Conservation (phyloP, 2,113 vertebrate species). For the Chascanopsetta lugubris region DNA sequence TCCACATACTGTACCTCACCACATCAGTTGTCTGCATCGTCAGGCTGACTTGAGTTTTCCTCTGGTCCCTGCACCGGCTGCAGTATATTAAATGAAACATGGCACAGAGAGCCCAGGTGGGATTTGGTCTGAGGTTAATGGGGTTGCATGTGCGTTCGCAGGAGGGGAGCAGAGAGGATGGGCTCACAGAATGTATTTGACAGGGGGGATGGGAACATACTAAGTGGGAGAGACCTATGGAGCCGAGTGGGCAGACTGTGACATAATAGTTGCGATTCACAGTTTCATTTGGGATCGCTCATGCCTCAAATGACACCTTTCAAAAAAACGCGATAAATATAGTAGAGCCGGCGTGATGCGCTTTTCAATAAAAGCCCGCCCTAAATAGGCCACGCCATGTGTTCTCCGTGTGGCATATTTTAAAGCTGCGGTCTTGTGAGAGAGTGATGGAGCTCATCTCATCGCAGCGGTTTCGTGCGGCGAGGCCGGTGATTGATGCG, state of each 20-base stretch:
- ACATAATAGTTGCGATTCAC: background rate
- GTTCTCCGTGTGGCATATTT: slow-evolving; percentile 25
- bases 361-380: slow-evolving; percentile 18
- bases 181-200: background rate
- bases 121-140: slow-evolving; percentile 23
- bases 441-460: slow-evolving; percentile 30
- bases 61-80: background rate
- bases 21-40: background rate
- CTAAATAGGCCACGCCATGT: background rate
- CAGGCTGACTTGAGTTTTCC: background rate
- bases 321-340: background rate
- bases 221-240: background rate
- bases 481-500: slow-evolving; percentile 53
- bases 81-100: slow-evolving; percentile 12
- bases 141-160: slow-evolving; percentile 21
- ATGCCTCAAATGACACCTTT: background rate
- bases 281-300: slow-evolving; percentile 14
- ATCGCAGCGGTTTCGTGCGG: slow-evolving; percentile 34
- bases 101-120: slow-evolving; percentile 2
- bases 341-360: background rate
- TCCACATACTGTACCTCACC: background rate
- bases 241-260: slow-evolving; percentile 7
- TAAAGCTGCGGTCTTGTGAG: background rate
- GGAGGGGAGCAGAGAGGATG: slow-evolving; percentile 2
- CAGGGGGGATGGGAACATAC: background rate